Evolutionary conservation across 2,797 vertebrate species (phyloP).

Genomic region (Aplochiton taeniatus): DNA sequence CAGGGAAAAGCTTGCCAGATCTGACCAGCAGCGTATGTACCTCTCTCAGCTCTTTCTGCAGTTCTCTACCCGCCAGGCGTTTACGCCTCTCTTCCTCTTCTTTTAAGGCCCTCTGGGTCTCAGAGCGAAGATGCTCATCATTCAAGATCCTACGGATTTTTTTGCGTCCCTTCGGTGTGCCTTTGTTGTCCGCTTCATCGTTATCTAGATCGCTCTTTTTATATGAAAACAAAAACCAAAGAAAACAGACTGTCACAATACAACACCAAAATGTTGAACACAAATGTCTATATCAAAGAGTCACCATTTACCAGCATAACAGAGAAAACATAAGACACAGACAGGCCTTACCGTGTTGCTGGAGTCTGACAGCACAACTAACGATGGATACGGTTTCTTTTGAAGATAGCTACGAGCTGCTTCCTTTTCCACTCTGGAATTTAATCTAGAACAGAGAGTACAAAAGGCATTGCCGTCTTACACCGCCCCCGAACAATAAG

Average conservation of each 20-base stretch:
- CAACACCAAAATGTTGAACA: no score
- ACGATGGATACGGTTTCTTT: constrained; percentile 80
- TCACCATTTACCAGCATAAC: background rate
- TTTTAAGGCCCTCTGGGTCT: constrained; percentile 92
- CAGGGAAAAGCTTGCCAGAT: background rate
- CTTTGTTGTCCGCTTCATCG: constrained; percentile 53
- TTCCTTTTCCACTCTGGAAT: constrained; percentile 73
- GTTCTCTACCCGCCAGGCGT: constrained; percentile 86
- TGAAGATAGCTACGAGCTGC: constrained; percentile 69
- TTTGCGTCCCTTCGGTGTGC: constrained; percentile 88
- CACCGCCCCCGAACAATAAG: background rate
- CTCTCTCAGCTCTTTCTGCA: constrained; percentile 85
- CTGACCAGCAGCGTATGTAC: constrained; percentile 53
- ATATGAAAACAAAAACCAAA: background rate
- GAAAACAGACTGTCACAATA: no score
- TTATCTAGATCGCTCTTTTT: constrained; percentile 59
- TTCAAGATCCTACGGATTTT: constrained; percentile 93
- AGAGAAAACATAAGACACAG: background rate
- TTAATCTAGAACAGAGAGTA: constrained; percentile 54
- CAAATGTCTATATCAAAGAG: background rate
- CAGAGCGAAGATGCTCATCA: constrained; percentile 84
- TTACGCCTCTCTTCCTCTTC: constrained; percentile 92
- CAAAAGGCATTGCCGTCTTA: background rate
- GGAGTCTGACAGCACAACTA: constrained; percentile 86
- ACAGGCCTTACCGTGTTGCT: constrained; percentile 76